A percentile compares a stretch with the other conserved stretches of the same genome.
phyloP scores from a whole-genome alignment of 2,888 invertebrate genomes.

The Labia minor region DNA sequence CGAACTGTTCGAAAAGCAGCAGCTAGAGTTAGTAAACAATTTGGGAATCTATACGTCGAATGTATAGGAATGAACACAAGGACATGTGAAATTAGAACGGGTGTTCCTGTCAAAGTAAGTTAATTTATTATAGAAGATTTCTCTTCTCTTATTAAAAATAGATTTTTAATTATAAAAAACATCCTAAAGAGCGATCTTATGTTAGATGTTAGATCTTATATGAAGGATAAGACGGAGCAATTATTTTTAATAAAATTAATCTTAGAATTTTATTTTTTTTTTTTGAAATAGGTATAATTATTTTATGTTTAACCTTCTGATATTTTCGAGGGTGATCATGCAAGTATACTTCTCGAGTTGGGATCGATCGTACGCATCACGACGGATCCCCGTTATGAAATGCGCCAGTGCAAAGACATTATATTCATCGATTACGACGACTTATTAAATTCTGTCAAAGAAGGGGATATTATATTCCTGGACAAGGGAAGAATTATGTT shows the following conservation, averaged over 20 bases:
- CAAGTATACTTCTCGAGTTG: neutral
- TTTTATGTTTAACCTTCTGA: no score
- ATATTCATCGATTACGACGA: neutral
- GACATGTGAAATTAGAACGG: neutral
- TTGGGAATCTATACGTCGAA: neutral
- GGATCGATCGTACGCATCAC: neutral
- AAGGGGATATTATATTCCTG: neutral
- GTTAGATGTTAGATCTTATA: no score
- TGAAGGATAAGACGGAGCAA: no score
- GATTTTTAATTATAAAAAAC: no score
- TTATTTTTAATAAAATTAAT: no score
- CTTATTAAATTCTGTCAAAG: neutral
- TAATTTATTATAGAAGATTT: no score
- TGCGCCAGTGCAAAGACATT: neutral
- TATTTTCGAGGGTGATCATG: neutral
- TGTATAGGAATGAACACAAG: neutral
- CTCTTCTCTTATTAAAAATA: no score
- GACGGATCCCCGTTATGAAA: neutral
- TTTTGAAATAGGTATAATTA: no score
- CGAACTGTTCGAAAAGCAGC: neutral
- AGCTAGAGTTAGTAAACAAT: constrained; percentile 1
- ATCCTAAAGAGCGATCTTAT: no score
- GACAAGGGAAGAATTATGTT: neutral
- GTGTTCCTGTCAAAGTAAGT: neutral
- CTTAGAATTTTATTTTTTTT: no score